Evolutionary conservation across 2,113 vertebrate genomes (phyloP).

Genomic region (Athene cunicularia): DNA sequence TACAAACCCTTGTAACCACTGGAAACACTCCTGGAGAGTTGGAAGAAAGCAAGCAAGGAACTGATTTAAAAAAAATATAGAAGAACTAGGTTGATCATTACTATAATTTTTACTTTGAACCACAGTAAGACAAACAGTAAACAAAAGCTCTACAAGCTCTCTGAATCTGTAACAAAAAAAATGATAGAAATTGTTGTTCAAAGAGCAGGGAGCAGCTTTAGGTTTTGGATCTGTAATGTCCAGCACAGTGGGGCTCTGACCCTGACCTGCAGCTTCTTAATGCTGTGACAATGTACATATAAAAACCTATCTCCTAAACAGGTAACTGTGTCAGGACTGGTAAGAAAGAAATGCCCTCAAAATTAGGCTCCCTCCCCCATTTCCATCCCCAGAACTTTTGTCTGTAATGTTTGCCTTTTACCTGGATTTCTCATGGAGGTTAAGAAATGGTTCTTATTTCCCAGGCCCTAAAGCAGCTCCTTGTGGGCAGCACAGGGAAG

Average conservation of each 20-base stretch:
- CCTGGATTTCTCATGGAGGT: not conserved
- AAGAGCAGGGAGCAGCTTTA: not conserved
- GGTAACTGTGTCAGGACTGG: not conserved
- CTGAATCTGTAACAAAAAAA: not conserved
- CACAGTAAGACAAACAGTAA: not conserved
- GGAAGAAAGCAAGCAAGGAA: not conserved
- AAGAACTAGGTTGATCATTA: not conserved
- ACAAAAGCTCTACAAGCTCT: not conserved
- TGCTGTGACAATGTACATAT: not conserved
- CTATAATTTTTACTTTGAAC: not conserved
- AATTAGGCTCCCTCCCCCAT: not conserved
- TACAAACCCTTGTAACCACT: not conserved
- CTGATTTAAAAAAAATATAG: not conserved
- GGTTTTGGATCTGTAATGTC: not conserved
- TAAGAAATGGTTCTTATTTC: not conserved
- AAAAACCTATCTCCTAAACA: not conserved
- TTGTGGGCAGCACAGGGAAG: not conserved
- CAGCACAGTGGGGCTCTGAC: not conserved
- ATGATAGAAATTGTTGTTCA: not conserved
- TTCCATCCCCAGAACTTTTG: not conserved
- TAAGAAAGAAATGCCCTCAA: not conserved
- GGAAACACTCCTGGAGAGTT: not conserved
- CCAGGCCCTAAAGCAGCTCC: not conserved
- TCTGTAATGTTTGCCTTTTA: not conserved
- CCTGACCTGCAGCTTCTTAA: not conserved